Percentiles rank a stretch among this genome's conserved stretches.
These are phyloP conservation scores for Leucoraja ocellata DNA, from an alignment of 2,797 vertebrate species.

Conservation along the genomic window DNA sequence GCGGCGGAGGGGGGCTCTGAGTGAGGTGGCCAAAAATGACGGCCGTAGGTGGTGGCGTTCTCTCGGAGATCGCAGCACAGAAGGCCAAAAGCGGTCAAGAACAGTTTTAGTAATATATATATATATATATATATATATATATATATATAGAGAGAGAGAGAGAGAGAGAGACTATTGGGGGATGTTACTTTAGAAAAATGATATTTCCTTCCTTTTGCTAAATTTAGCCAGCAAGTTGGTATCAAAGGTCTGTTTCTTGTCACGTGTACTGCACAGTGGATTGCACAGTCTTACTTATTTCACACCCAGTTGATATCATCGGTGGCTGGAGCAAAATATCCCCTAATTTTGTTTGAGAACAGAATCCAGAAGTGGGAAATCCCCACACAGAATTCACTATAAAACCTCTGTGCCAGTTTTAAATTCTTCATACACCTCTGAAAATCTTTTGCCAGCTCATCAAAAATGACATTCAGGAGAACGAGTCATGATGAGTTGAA, in stretches of 20 bases:
- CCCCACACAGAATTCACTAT: neutral
- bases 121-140: too few species aligned
- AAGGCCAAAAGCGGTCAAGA: too few species aligned
- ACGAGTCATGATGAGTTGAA: neutral
- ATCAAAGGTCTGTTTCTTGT: too few species aligned
- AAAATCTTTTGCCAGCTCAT: neutral
- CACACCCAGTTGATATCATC: neutral
- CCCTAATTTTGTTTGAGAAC: neutral
- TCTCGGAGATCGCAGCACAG: too few species aligned
- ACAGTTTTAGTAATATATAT: too few species aligned
- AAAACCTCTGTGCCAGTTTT: neutral
- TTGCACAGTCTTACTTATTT: neutral
- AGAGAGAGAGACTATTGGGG: too few species aligned
- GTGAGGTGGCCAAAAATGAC: too few species aligned
- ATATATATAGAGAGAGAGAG: too few species aligned
- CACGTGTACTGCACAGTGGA: too few species aligned
- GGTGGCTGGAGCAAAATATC: neutral
- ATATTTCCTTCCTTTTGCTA: neutral
- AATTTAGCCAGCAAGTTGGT: neutral
- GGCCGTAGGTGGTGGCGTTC: too few species aligned
- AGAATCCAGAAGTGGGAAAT: neutral
- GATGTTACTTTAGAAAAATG: neutral
- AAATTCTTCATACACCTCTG: neutral
- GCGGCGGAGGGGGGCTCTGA: too few species aligned
- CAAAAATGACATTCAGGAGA: slow-evolving; percentile 3